Evolutionary conservation across 64 coral and sea anemone species (phyloP).

Genomic region (Stichodactyla mertensii): DNA sequence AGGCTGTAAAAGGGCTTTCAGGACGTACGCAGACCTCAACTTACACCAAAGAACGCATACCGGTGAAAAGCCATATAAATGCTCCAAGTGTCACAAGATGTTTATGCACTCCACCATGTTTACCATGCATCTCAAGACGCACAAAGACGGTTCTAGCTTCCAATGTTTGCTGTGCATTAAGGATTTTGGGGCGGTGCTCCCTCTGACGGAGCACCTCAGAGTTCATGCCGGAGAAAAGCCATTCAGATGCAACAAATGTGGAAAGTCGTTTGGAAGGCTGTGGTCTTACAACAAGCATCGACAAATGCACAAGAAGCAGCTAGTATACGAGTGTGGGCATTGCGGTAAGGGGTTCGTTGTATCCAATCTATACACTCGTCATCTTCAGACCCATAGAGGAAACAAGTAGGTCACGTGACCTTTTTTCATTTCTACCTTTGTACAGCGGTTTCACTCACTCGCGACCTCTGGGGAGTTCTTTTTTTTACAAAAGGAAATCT

Average conservation of each 20-base stretch:
- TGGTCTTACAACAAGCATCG: constrained; percentile 26
- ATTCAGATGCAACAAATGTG: constrained; percentile 16
- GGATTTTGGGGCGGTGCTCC: background rate
- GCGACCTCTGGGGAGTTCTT: background rate
- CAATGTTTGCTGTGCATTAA: background rate
- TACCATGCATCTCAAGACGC: background rate
- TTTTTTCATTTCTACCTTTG: too few relatives aligned
- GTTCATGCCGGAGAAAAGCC: constrained; percentile 39
- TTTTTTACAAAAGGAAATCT: background rate
- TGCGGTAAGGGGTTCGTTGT: constrained; percentile 17
- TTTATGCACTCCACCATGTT: constrained; percentile 8
- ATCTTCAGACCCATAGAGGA: constrained; percentile 16
- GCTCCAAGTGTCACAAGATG: background rate
- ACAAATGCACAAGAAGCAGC: constrained; percentile 17
- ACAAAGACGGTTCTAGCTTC: background rate
- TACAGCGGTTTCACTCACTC: background rate
- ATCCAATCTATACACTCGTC: background rate
- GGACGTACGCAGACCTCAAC: background rate
- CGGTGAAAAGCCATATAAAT: constrained; percentile 12
- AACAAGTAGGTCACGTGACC: background rate
- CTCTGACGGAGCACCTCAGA: background rate
- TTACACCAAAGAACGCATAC: constrained; percentile 4
- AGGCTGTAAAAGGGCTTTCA: constrained; percentile 10
- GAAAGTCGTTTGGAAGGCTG: constrained; percentile 18
- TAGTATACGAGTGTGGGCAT: constrained; percentile 10